Evolutionary conservation across 2,888 invertebrate species (phyloP), one percentile per base, ranked within the genome.

Genomic region (Drosophila sordidapex): DNA sequence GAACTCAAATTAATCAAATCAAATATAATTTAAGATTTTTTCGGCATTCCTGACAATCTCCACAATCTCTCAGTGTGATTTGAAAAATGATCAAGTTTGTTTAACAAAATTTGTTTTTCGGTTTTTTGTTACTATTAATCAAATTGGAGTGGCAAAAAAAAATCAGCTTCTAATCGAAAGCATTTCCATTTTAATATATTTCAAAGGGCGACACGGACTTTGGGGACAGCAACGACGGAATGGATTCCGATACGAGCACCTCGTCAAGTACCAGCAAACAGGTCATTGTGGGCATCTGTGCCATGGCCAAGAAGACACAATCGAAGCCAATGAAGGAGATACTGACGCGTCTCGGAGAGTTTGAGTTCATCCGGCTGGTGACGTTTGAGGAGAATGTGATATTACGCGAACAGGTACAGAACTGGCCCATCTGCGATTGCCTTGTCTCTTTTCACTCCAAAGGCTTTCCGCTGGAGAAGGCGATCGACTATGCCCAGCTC

Each of bases 311-410:
- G 94, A 99, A 99, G 94, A 98, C 99, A 43, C 97, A 98, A 92
- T 99, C 99, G 79, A 99, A 99, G 93, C 99, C 99, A 18, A 99
- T 99, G 99, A 97, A 97, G 92, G 99, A 99, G 94, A 99, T 99
- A 89, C 95, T 99, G 68, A 98, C 97, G 2, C 95, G 99, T 43
- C 95, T 99, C 69, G 97, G 98, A 89, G 99, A 99, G 93, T 99
- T 99, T 93, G 98, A 99, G 93, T 98, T 98, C 93, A 97, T 99
- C 91, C 97, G 97, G 94, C 97, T 98, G 94, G 94, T 97, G 64
- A 97, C 99, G 78, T 99, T 99, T 94, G 96, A 97, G 61, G 99
- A 99, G 95, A 97, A 98, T 93, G 97, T 98, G 90, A 99, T 99
- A 93, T 94, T 99, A 85, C 96, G 98, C 96, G 96, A 98, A 93